Evolutionary conservation across 2,888 invertebrate species (phyloP), one percentile per base, ranked within the genome.

Genomic region (Didymodactylos carnosus): DNA sequence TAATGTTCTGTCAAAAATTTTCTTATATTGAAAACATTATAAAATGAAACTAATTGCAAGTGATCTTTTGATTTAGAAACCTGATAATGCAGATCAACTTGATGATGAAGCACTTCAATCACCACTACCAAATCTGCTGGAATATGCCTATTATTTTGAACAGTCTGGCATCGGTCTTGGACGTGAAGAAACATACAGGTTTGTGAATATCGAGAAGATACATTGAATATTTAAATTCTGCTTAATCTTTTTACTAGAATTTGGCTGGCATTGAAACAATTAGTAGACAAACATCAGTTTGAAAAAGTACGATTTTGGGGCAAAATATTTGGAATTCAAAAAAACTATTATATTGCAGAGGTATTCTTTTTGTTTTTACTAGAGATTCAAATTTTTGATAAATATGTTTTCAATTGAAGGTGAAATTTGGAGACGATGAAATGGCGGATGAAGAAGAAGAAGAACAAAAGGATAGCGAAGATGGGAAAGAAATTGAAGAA

Each of bases 301-400:
- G 80, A 82, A 76, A 81, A 81, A 76, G 80, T 82, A 40, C 88
- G 78, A 78, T 92, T 93, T 83, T 93, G 92, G 88, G 93, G 93
- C 0, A 91, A 91, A 83, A 88, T 93, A 53, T 89, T 88, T 79
- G 92, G 93, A 0, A 86, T 87, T 0, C 87, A 88, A 73, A 88
- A 88, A 73, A 90, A 91, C 79, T 94, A 93, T 81, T 88, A 89
- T 77, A 85, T 93, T 0, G 87, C 90, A 0, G 93, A 93, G 83
- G n/a, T n/a, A n/a, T n/a, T n/a, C n/a, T n/a, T n/a, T n/a, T n/a
- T n/a, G n/a, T n/a, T n/a, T n/a, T n/a, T n/a, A n/a, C n/a, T n/a
- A n/a, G n/a, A n/a, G n/a, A n/a, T n/a, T n/a, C n/a, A n/a, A n/a
- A n/a, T n/a, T n/a, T n/a, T n/a, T n/a, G n/a, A n/a, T n/a, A n/a